phyloP scores from a whole-genome alignment of 2,113 vertebrate genomes.

The Phaetusa simplex region DNA sequence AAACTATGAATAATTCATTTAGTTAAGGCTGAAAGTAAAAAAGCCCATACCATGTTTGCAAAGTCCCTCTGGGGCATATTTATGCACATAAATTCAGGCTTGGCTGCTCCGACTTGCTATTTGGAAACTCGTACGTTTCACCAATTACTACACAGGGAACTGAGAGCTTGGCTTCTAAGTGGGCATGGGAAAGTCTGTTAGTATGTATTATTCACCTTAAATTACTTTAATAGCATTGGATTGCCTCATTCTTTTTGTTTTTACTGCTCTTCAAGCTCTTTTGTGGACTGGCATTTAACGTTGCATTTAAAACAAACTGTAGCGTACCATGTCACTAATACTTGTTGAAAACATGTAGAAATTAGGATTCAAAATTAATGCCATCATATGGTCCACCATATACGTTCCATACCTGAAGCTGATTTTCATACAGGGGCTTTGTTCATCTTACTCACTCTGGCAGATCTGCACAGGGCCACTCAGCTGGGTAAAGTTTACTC shows the following conservation, averaged over 20 bases:
- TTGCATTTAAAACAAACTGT: background rate
- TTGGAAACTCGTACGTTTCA: background rate
- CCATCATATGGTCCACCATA: background rate
- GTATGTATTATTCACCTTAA: background rate
- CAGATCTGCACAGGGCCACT: rapidly evolving
- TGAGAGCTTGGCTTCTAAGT: background rate
- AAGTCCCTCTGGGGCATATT: conserved; percentile 1
- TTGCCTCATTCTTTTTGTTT: background rate
- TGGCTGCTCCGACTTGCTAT: conserved; percentile 24
- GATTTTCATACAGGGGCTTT: background rate
- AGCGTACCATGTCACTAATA: background rate
- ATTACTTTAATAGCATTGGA: background rate
- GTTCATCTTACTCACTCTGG: background rate
- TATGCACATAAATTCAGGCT: background rate
- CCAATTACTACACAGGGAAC: background rate
- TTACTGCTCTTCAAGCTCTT: background rate
- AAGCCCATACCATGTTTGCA: background rate
- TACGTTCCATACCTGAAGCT: rapidly evolving
- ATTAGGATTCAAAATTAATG: background rate
- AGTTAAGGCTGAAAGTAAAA: background rate
- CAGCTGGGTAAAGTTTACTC: rapidly evolving
- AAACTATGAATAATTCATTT: conserved; percentile 58
- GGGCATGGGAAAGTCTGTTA: background rate
- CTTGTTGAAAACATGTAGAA: background rate
- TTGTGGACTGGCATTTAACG: background rate